Conservation (phyloP, 2,888 invertebrate species). For the Reticulitermes lucifugus region DNA sequence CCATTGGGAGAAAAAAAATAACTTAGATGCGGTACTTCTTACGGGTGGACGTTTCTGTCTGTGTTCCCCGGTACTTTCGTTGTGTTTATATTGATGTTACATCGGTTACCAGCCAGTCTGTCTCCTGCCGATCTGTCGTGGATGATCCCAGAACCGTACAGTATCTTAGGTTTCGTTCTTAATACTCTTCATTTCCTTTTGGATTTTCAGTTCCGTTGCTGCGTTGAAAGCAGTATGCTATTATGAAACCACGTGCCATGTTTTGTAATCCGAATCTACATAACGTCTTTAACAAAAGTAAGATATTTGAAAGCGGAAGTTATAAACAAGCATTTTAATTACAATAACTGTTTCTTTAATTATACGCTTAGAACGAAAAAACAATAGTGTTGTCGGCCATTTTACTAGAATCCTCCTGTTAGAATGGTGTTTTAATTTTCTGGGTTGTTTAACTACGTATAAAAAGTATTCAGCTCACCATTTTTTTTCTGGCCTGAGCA, state of each 20-base stretch:
- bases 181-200: not conserved
- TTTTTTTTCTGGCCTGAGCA: slow-evolving; percentile 8
- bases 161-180: not conserved
- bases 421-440: slow-evolving; percentile 45
- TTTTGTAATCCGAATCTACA: slow-evolving; percentile 49
- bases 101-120: too few species aligned
- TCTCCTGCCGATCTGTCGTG: too few species aligned
- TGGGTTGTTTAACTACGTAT: slow-evolving; percentile 43
- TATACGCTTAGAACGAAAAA: slow-evolving; percentile 43
- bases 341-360: slow-evolving; percentile 51
- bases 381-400: slow-evolving; percentile 43
- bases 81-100: too few species aligned
- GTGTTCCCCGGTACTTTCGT: too few species aligned
- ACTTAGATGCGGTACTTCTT: too few species aligned
- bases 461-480: slow-evolving; percentile 16
- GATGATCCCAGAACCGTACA: not conserved
- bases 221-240: not conserved
- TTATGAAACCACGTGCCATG: not conserved
- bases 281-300: slow-evolving; percentile 41
- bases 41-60: too few species aligned
- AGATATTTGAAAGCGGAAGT: slow-evolving; percentile 49
- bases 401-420: slow-evolving; percentile 11
- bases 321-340: slow-evolving; percentile 51
- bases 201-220: not conserved
- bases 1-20: too few species aligned